These are phyloP conservation scores for Okamejei kenojei DNA, from an alignment of 2,797 vertebrate species.

Conservation along the genomic window DNA sequence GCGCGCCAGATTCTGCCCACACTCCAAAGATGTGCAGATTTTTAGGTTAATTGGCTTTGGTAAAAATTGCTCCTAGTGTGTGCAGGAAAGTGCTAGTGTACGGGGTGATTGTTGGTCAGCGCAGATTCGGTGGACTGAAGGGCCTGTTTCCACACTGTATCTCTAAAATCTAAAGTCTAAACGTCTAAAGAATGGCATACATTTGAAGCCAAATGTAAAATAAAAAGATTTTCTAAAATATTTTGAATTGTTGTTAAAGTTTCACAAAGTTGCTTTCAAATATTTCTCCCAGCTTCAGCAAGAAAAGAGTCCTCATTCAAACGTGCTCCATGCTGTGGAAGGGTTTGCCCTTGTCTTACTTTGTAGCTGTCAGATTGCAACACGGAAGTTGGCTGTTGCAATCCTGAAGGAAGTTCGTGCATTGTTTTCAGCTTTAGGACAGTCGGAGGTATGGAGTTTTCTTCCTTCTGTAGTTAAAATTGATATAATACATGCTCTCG, in stretches of 20 bases:
- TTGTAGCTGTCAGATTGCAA: constrained; percentile 91
- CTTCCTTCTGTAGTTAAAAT: neutral
- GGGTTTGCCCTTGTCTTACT: constrained; percentile 88
- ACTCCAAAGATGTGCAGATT: too few relatives aligned
- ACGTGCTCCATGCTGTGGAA: constrained; percentile 86
- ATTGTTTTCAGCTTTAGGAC: constrained; percentile 83
- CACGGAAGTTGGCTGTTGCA: constrained; percentile 84
- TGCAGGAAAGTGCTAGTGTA: too few relatives aligned
- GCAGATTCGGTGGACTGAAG: too few relatives aligned
- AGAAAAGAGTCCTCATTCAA: constrained; percentile 84
- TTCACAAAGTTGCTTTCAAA: constrained; percentile 57
- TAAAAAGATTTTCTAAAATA: neutral
- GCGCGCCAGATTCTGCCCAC: too few relatives aligned
- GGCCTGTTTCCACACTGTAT: too few relatives aligned
- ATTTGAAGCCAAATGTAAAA: neutral
- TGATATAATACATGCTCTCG: neutral
- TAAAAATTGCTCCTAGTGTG: too few relatives aligned
- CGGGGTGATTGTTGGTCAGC: too few relatives aligned
- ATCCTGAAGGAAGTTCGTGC: constrained; percentile 89
- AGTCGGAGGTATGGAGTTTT: constrained; percentile 74
- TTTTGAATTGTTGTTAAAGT: constrained; percentile 29
- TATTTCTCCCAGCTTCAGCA: constrained; percentile 67
- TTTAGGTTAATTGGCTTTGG: too few relatives aligned
- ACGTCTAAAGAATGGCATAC: neutral
- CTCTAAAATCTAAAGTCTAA: too few relatives aligned